Conservation (phyloP, 2,797 vertebrate genomes). For the Spinibarbus caldwelli region DNA sequence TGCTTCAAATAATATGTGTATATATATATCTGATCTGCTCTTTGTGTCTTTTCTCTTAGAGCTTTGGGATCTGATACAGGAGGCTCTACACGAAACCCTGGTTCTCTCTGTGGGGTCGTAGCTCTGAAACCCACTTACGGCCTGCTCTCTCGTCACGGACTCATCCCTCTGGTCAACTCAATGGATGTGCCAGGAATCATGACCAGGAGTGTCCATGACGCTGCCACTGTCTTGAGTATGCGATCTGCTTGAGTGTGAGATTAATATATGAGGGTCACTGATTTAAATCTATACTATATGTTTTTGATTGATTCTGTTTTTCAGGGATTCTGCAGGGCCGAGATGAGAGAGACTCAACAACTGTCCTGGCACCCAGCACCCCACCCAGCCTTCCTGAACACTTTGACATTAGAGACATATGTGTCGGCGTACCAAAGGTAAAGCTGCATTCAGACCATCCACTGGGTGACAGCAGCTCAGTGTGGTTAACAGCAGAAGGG, state of each 20-base stretch:
- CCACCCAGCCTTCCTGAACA: constrained; percentile 72
- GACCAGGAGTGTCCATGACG: constrained; percentile 86
- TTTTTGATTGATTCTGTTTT: constrained; percentile 4
- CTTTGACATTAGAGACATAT: constrained; percentile 82
- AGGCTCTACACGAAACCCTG: constrained; percentile 95
- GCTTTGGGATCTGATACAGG: constrained; percentile 94
- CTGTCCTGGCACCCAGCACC: constrained; percentile 75
- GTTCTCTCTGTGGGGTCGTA: constrained; percentile 90
- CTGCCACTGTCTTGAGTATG: constrained; percentile 87
- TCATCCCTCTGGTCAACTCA: constrained; percentile 97
- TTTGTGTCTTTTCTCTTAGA: constrained; percentile 58
- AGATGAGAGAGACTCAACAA: constrained; percentile 92
- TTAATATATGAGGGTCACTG: not conserved
- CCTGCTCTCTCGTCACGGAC: constrained; percentile 93
- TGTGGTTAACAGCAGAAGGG: not conserved
- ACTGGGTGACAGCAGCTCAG: not conserved
- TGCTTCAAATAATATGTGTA: not conserved
- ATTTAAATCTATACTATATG: not conserved
- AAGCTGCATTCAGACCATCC: not conserved
- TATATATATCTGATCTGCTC: not conserved
- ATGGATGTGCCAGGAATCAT: constrained; percentile 97
- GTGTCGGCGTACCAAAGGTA: constrained; percentile 94
- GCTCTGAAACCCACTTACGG: constrained; percentile 95
- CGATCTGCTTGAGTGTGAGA: constrained; percentile 78
- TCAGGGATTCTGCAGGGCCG: constrained; percentile 87